Evolutionary conservation across 2,113 vertebrate genomes (phyloP).

Genomic region (Plestiodon gilberti): DNA sequence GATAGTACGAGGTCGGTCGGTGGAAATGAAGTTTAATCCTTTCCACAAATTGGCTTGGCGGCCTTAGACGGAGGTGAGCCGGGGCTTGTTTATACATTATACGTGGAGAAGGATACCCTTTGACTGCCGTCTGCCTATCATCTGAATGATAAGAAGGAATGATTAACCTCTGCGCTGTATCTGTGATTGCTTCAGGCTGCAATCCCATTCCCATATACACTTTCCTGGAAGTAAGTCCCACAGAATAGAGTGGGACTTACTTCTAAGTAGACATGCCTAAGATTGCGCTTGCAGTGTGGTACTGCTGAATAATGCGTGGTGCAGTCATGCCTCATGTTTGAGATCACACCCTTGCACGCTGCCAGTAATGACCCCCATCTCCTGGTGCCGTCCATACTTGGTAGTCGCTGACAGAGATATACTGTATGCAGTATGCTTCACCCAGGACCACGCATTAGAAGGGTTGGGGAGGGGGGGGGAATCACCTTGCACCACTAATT

Average conservation of each 20-base stretch:
- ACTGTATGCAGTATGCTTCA: too few species aligned
- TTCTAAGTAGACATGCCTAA: too few species aligned
- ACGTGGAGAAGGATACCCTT: background rate
- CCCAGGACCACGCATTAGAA: background rate
- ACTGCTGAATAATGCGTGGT: background rate
- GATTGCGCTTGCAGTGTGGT: background rate
- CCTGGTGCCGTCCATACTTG: background rate
- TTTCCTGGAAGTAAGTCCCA: too few species aligned
- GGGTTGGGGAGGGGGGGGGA: background rate
- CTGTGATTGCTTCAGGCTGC: background rate
- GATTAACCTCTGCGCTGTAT: too few species aligned
- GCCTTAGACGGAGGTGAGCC: background rate
- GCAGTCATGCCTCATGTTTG: background rate
- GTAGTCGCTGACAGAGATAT: background rate
- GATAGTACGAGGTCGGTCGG: background rate
- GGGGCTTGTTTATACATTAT: background rate
- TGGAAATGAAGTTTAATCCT: background rate
- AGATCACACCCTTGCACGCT: background rate
- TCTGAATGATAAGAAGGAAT: background rate
- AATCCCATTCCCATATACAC: too few species aligned
- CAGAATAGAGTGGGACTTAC: too few species aligned
- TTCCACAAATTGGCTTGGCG: background rate
- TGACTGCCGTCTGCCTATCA: background rate
- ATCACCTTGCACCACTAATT: background rate
- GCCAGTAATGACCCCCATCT: background rate